Conservation (phyloP, 2,888 invertebrate species). For the Patella pellucida region DNA sequence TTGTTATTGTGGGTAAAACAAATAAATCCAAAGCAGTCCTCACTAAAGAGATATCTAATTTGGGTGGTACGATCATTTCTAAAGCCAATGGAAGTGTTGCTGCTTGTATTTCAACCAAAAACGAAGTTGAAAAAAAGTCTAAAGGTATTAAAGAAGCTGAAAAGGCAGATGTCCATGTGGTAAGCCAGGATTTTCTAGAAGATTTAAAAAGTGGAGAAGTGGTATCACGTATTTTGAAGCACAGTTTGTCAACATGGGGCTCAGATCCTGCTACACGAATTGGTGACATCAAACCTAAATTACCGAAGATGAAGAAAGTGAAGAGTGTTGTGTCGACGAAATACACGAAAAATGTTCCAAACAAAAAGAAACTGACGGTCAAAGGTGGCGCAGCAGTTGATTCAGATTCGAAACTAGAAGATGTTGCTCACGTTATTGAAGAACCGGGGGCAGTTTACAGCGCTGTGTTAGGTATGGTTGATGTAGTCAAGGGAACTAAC, state of each 20-base stretch:
- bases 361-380: constrained; percentile 79
- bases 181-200: constrained; percentile 81
- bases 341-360: constrained; percentile 67
- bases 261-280: not conserved
- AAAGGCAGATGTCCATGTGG: constrained; percentile 82
- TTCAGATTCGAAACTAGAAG: constrained; percentile 85
- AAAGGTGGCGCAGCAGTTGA: constrained; percentile 93
- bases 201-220: constrained; percentile 73
- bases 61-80: constrained; percentile 83
- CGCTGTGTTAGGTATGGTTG: constrained; percentile 86
- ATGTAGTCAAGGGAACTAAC: constrained; percentile 89
- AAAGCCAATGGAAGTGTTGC: constrained; percentile 79
- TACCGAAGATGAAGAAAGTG: not conserved
- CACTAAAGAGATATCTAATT: constrained; percentile 79
- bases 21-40: constrained; percentile 75
- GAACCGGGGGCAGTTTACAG: constrained; percentile 77
- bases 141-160: constrained; percentile 79
- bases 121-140: constrained; percentile 79
- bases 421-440: constrained; percentile 82
- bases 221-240: constrained; percentile 79
- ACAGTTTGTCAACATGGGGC: constrained; percentile 87
- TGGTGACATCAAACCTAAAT: constrained; percentile 1
- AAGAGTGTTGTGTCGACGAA: constrained; percentile 12
- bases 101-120: constrained; percentile 82
- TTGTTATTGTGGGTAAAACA: constrained; percentile 76